Percentiles rank a stretch among this genome's conserved stretches.
Conservation (phyloP, 2,113 vertebrate species). For the Antechinus flavipes region DNA sequence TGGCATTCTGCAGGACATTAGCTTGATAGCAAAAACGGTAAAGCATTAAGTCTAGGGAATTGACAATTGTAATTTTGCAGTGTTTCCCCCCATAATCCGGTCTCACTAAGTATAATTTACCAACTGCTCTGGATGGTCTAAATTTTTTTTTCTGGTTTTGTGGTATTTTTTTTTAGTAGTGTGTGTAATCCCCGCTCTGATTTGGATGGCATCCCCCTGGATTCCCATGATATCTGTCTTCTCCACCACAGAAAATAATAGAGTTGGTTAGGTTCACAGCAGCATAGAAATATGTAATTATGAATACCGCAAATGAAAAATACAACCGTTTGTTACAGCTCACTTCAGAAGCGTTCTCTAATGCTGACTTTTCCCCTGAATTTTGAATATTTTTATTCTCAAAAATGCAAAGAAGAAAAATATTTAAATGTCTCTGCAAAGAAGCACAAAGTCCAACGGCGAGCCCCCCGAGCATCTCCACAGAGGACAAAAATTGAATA, state of each 20-base stretch:
- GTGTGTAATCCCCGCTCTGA: constrained; percentile 46
- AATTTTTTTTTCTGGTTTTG: background rate
- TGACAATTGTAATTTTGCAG: constrained; percentile 9
- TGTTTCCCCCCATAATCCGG: constrained; percentile 52
- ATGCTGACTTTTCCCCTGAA: background rate
- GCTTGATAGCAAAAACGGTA: constrained; percentile 38
- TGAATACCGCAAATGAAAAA: background rate
- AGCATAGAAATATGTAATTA: background rate
- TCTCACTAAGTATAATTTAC: constrained; percentile 33
- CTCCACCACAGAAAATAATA: background rate
- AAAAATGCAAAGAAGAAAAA: background rate
- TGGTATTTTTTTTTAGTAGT: constrained; percentile 13
- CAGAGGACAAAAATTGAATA: background rate
- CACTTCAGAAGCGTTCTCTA: background rate
- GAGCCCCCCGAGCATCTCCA: background rate
- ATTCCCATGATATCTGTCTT: constrained; percentile 12
- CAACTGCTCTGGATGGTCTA: constrained; percentile 2
- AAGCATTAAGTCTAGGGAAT: constrained; percentile 43
- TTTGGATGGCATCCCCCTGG: constrained; percentile 21
- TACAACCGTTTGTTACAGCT: background rate
- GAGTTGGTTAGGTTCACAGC: background rate
- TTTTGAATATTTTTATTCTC: background rate
- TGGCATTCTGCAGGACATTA: constrained; percentile 42
- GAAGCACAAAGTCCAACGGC: background rate
- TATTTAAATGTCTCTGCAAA: background rate